Percentiles rank a stretch among this genome's conserved stretches.
Evolutionary conservation across 2,888 invertebrate genomes (phyloP).

Genomic region (Cerastoderma edule): DNA sequence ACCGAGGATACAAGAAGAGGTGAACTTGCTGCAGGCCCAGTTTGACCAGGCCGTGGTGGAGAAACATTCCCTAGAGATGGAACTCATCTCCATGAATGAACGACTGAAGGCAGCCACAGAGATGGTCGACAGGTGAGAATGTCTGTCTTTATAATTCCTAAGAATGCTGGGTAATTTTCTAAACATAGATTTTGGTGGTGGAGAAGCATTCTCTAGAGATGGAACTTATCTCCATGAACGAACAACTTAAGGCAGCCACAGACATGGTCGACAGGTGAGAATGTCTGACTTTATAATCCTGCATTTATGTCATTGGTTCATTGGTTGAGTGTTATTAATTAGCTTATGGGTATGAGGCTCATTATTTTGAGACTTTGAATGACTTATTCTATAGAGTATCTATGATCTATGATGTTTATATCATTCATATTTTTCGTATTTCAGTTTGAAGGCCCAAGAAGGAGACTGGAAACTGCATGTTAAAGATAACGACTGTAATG

Average conservation of each 20-base stretch:
- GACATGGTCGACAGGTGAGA: conserved; percentile 80
- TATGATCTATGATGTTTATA: too few species aligned
- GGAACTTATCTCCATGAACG: conserved; percentile 82
- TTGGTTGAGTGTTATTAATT: too few species aligned
- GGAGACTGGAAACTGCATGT: conserved; percentile 80
- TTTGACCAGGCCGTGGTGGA: conserved; percentile 82
- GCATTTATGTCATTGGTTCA: too few species aligned
- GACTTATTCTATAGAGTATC: too few species aligned
- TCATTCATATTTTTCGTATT: conserved; percentile 2
- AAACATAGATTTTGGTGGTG: neutral
- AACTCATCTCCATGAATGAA: conserved; percentile 82
- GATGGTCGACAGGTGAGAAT: conserved; percentile 81
- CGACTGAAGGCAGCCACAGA: conserved; percentile 81
- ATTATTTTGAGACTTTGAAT: too few species aligned
- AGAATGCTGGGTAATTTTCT: too few species aligned
- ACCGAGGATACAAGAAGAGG: conserved; percentile 78
- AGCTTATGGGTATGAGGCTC: too few species aligned
- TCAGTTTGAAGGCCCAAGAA: conserved; percentile 81
- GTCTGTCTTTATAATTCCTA: neutral
- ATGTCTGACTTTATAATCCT: too few species aligned
- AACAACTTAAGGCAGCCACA: conserved; percentile 81
- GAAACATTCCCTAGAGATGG: conserved; percentile 82
- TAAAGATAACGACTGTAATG: conserved; percentile 80
- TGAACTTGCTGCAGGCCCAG: conserved; percentile 79
- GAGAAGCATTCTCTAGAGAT: neutral